Conservation (phyloP, 1,140 invertebrate genomes). For the Proctacanthus coquilletti region DNA sequence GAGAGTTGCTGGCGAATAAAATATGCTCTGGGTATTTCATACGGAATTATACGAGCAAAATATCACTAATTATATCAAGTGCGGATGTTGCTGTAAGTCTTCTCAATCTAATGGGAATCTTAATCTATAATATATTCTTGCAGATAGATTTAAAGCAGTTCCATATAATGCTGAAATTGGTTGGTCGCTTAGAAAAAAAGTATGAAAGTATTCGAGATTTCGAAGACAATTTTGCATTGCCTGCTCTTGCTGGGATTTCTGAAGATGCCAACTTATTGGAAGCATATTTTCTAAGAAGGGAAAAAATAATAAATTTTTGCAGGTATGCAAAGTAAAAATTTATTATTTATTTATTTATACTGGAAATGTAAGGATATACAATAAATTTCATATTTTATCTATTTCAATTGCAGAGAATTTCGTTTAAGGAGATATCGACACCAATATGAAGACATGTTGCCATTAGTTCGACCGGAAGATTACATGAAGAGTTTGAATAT, state of each 20-base stretch:
- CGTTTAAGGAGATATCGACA: conserved; percentile 24
- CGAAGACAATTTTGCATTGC: conserved; percentile 19
- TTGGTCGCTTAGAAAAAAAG: conserved; percentile 19
- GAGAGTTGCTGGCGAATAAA: conserved; percentile 18
- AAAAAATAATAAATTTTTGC: conserved; percentile 22
- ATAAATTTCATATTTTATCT: conserved; percentile 3
- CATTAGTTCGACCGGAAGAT: conserved; percentile 15
- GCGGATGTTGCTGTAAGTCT: conserved; percentile 20
- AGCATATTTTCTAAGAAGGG: conserved; percentile 24
- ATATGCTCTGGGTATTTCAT: conserved; percentile 24
- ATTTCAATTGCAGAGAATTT: conserved; percentile 12
- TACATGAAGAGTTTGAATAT: conserved; percentile 9
- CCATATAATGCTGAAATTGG: conserved; percentile 18
- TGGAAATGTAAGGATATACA: background rate
- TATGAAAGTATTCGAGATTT: conserved; percentile 15
- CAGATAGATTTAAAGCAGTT: conserved; percentile 23
- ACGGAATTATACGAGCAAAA: conserved; percentile 20
- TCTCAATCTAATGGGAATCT: background rate
- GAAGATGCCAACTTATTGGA: conserved; percentile 21
- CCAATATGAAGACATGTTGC: conserved; percentile 19
- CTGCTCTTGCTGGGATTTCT: conserved; percentile 19
- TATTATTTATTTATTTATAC: background rate
- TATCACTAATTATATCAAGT: conserved; percentile 25
- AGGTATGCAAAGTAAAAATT: conserved; percentile 13
- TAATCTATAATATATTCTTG: background rate